Evolutionary conservation across 2,888 invertebrate genomes (phyloP).

Genomic region (Drosophila aldrichi): DNA sequence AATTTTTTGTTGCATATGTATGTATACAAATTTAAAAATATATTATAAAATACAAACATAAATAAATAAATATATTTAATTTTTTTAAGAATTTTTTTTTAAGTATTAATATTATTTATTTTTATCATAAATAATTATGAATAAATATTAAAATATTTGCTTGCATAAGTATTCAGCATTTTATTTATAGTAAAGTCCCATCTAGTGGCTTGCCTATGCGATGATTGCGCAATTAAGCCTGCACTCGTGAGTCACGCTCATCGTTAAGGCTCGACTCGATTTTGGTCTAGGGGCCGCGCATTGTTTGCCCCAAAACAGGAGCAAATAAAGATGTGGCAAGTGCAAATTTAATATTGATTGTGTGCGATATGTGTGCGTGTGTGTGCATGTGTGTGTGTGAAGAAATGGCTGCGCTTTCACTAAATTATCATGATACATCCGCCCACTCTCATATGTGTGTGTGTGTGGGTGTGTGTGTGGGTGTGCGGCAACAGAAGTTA

Average conservation of each 20-base stretch:
- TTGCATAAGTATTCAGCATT: no score
- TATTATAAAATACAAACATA: no score
- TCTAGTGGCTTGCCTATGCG: not conserved
- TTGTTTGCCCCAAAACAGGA: constrained; percentile 50
- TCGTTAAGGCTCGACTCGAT: constrained; percentile 1
- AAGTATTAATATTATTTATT: no score
- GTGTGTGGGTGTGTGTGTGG: not conserved
- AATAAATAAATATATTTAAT: no score
- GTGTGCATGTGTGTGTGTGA: constrained; percentile 32
- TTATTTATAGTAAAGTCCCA: not conserved
- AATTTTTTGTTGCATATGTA: no score
- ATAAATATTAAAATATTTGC: no score
- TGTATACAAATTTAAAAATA: no score
- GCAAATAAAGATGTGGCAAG: constrained; percentile 78
- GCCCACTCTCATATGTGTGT: not conserved
- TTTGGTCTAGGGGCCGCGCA: constrained; percentile 12
- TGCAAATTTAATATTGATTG: constrained; percentile 79
- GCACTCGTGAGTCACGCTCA: not conserved
- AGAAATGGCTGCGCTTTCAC: constrained; percentile 75
- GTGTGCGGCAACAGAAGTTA: constrained; percentile 23
- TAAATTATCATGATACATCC: constrained; percentile 72
- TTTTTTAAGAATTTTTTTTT: no score
- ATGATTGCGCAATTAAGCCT: constrained; percentile 1
- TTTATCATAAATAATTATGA: no score
- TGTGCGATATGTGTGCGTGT: constrained; percentile 41